Evolutionary conservation across 2,888 invertebrate species (phyloP).

Genomic region (Mechanitis messenoides): DNA sequence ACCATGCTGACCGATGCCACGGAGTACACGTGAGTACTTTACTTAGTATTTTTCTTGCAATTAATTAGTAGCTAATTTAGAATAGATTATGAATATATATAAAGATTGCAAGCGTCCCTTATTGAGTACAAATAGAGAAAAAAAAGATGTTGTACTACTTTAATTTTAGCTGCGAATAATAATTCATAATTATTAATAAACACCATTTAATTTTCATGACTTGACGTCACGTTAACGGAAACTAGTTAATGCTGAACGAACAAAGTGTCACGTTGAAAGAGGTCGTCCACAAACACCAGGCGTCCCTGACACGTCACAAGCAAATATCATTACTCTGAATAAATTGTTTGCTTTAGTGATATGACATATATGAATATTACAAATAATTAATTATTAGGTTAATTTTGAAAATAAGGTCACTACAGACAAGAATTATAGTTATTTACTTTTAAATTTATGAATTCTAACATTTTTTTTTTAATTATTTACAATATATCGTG

Average conservation of each 20-base stretch:
- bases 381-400: not conserved
- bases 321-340: not conserved
- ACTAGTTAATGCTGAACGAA: conserved; percentile 10
- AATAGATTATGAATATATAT: no score
- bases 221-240: conserved; percentile 1
- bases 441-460: no score
- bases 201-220: not conserved
- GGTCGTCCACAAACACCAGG: conserved; percentile 15
- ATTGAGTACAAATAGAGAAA: no score
- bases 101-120: no score
- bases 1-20: conserved; percentile 55
- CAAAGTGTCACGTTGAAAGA: conserved; percentile 14
- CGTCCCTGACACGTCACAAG: conserved; percentile 8
- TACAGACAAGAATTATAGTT: no score
- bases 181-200: not conserved
- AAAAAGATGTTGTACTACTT: no score
- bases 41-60: not conserved
- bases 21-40: conserved; percentile 52
- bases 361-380: not conserved
- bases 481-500: no score
- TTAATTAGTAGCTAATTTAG: no score
- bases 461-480: no score
- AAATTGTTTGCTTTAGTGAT: not conserved
- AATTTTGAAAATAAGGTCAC: not conserved
- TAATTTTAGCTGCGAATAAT: not conserved